phyloP scores from a whole-genome alignment of 1,140 invertebrate genomes.

The Popillia japonica region DNA sequence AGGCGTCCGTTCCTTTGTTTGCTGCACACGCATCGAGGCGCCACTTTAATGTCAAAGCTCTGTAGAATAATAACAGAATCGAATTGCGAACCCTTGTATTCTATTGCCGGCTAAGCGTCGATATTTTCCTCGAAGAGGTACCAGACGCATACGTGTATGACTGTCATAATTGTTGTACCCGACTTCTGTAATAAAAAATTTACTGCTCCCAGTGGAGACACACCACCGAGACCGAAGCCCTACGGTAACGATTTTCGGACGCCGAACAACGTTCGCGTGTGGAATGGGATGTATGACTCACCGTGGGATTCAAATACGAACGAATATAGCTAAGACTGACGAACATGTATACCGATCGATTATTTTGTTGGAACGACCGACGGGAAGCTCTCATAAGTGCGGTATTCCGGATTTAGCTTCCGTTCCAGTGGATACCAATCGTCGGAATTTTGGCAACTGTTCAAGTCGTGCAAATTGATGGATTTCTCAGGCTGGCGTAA shows the following conservation, averaged over 20 bases:
- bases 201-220: not conserved
- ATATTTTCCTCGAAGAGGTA: too few relatives aligned
- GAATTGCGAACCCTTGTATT: too few relatives aligned
- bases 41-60: not conserved
- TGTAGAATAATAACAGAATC: not conserved
- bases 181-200: not conserved
- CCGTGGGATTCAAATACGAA: not conserved
- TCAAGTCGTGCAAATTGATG: not conserved
- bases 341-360: not conserved
- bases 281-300: slow-evolving; percentile 1
- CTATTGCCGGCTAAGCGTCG: too few relatives aligned
- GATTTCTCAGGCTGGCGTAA: not conserved
- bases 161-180: not conserved
- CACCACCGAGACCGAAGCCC: not conserved
- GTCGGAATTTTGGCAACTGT: not conserved
- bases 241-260: not conserved
- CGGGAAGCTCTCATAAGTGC: too few relatives aligned
- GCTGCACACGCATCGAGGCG: not conserved
- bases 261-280: not conserved
- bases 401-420: not conserved
- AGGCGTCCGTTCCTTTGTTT: not conserved
- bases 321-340: not conserved
- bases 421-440: not conserved
- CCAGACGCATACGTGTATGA: too few relatives aligned
- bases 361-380: not conserved